Conservation (phyloP, 1,140 invertebrate genomes). For the Drosophila dunni region DNA sequence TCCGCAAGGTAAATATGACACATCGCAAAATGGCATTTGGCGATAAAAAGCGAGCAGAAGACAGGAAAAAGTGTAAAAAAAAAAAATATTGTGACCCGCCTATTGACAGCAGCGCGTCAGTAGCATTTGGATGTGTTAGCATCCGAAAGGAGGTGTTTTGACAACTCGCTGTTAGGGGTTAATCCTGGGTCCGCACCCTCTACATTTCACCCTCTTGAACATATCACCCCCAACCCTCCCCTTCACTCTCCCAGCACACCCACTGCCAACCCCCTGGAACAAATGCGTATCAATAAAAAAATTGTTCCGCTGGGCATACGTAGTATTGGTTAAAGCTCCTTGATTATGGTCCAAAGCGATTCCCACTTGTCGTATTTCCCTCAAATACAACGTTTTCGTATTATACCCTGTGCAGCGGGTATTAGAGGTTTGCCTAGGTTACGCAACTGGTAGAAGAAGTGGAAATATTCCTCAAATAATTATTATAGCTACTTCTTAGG, state of each 20-base stretch:
- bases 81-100: constrained; percentile 16
- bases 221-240: not conserved
- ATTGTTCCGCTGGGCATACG: constrained; percentile 73
- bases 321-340: constrained; percentile 37
- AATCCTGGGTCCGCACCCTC: constrained; percentile 46
- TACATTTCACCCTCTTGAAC: constrained; percentile 25
- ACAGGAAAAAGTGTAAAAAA: too few species aligned
- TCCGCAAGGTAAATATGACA: constrained; percentile 81
- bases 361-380: constrained; percentile 18
- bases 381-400: constrained; percentile 56
- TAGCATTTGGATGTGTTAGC: constrained; percentile 56
- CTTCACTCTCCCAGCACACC: not conserved
- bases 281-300: constrained; percentile 72
- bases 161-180: constrained; percentile 64
- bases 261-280: not conserved
- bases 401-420: not conserved
- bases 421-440: not conserved
- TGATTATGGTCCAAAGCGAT: constrained; percentile 7
- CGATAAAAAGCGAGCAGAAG: constrained; percentile 56
- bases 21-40: constrained; percentile 79
- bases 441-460: too few species aligned
- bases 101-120: constrained; percentile 38
- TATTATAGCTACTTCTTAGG: too few species aligned
- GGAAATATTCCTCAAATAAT: too few species aligned
- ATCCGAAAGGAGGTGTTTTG: constrained; percentile 69